Conservation (phyloP, 2,888 invertebrate genomes). For the Caenorhabditis sp. region DNA sequence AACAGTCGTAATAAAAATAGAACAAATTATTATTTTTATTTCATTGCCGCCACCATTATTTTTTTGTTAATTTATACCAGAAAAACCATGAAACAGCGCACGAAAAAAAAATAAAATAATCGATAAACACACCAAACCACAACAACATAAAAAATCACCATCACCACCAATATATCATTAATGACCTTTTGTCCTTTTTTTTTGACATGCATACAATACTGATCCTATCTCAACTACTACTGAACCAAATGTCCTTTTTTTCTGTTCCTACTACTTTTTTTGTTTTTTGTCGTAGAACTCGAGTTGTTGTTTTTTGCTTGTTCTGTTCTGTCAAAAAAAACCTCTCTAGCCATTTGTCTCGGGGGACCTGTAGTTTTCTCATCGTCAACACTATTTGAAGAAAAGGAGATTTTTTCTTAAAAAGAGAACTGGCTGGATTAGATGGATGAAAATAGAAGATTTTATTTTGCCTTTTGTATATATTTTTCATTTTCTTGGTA, state of each 20-base stretch:
- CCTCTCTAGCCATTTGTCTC: neutral
- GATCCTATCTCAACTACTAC: neutral
- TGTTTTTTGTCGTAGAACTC: neutral
- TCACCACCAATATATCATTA: neutral
- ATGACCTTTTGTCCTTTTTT: neutral
- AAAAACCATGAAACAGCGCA: neutral
- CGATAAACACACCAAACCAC: neutral
- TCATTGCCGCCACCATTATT: no score
- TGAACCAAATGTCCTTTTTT: neutral
- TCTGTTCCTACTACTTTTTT: neutral
- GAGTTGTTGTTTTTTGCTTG: neutral
- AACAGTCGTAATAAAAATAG: no score
- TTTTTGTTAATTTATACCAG: no score
- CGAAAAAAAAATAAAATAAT: neutral
- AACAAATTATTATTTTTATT: no score
- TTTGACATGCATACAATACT: slow-evolving; percentile 1
- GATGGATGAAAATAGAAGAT: neutral
- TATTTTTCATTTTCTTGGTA: neutral
- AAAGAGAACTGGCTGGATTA: neutral
- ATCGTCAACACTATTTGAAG: neutral
- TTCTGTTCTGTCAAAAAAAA: neutral
- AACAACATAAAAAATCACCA: neutral
- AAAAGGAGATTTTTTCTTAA: neutral
- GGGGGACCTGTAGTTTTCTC: neutral
- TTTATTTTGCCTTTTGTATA: neutral